These are phyloP conservation scores for Trachelus troglodyta DNA, from an alignment of 2,888 invertebrate species.

Conservation along the genomic window DNA sequence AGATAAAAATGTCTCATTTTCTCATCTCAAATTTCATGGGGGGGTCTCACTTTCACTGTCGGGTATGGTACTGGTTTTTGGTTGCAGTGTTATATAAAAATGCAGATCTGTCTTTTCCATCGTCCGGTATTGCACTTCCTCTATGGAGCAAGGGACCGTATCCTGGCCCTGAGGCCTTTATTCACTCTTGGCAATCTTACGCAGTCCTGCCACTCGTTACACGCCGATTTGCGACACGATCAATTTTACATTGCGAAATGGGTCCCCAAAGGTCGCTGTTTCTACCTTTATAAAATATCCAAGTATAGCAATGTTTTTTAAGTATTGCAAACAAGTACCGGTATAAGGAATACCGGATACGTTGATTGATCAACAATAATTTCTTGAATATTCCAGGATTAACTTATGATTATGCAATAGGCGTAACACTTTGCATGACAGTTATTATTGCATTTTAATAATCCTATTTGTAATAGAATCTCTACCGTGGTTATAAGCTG, in stretches of 20 bases:
- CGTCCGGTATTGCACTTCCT: not conserved
- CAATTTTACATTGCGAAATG: not conserved
- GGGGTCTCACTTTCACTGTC: conserved; percentile 35
- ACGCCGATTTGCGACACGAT: not conserved
- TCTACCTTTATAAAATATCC: not conserved
- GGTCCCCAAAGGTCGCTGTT: not conserved
- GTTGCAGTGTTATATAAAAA: not conserved
- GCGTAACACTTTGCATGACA: not conserved
- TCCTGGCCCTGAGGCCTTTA: not conserved
- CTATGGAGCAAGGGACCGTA: not conserved
- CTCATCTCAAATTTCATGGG: conserved; percentile 43
- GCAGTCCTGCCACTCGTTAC: not conserved
- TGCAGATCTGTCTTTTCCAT: conserved; percentile 1
- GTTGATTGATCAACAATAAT: not conserved
- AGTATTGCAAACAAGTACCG: not conserved
- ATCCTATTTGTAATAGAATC: not conserved
- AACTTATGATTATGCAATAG: not conserved
- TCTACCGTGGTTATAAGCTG: not conserved
- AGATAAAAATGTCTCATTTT: conserved; percentile 19
- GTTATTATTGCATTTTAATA: not conserved
- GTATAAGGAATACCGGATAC: not conserved
- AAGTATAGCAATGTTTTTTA: not conserved
- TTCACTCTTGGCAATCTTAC: not conserved
- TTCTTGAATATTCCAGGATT: not conserved
- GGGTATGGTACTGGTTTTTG: conserved; percentile 1